Evolutionary conservation across 2,113 vertebrate species (phyloP), one percentile per base, ranked within the genome.

Genomic region (Pygoscelis antarcticus): DNA sequence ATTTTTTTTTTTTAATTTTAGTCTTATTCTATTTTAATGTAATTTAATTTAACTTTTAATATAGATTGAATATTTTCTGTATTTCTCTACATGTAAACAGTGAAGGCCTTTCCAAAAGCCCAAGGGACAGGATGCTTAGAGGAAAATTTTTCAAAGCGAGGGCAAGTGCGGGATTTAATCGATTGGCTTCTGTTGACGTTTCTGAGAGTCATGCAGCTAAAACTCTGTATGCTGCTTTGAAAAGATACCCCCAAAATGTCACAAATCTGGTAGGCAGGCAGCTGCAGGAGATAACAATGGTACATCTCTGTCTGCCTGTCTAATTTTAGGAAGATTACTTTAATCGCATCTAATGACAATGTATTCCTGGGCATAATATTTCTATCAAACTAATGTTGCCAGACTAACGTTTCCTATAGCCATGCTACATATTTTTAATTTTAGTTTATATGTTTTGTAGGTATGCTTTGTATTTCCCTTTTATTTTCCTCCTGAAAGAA

Each of bases 181-280:
- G 9, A 91, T 85, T 25, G 2, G 58, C 32, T 96, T 91, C 77
- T 95, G 89, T 76, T 86, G 68, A 91, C 76, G 44, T 88, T 92
- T 84, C 81, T 92, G 52, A 86, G 75, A 96, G 75, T 74, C 78
- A 62, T 83, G 80, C 77, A 93, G 68, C 26, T 93, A 76, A 94
- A 96, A 89, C 34, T 68, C 71, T 87, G 36, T 38, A 22, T 84
- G 57, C 30, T 95, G 65, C 38, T 94, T 94, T 95, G 87, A 93
- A 94, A 90, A 94, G 49, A 93, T 94, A 78, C 30, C 72, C 65
- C 44, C 32, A 55, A 78, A 97, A 94, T 90, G 69, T 94, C 94
- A 95, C 52, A 65, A 90, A 84, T 79, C 69, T 85, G 49, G 49
- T 75, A 93, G 75, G 54, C 32, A 95, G 79, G 54, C 60, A 71